Evolutionary conservation across 2,113 vertebrate species (phyloP).

Genomic region (Cheirogaleus medius): DNA sequence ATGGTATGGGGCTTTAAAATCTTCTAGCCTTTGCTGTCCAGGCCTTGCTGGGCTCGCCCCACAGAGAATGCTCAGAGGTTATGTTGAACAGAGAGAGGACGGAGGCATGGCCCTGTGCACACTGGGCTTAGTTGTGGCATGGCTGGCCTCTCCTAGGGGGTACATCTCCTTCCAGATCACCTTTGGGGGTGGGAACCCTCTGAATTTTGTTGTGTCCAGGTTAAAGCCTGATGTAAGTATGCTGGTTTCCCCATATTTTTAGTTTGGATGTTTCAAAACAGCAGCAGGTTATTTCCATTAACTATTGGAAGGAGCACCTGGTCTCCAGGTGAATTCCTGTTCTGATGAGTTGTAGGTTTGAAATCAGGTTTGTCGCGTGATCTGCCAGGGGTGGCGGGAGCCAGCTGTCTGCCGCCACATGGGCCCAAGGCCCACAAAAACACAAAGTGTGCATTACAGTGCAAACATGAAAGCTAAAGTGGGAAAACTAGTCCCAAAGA

Average conservation of each 20-base stretch:
- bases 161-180: neutral
- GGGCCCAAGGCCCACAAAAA: neutral
- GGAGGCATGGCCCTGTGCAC: neutral
- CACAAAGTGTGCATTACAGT: neutral
- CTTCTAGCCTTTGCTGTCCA: neutral
- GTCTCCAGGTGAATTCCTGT: neutral
- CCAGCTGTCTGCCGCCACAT: neutral
- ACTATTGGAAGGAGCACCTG: neutral
- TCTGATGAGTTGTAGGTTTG: neutral
- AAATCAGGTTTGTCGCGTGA: neutral
- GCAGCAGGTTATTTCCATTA: neutral
- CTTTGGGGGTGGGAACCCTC: neutral
- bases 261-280: neutral
- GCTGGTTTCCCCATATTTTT: neutral
- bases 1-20: neutral
- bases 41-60: neutral
- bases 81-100: neutral
- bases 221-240: neutral
- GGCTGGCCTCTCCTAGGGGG: accelerated
- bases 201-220: neutral
- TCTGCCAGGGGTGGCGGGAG: neutral
- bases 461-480: neutral
- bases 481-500: neutral
- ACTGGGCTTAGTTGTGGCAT: neutral
- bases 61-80: neutral